Evolutionary conservation across 2,797 vertebrate genomes (phyloP).

Genomic region (Lerista edwardsae): DNA sequence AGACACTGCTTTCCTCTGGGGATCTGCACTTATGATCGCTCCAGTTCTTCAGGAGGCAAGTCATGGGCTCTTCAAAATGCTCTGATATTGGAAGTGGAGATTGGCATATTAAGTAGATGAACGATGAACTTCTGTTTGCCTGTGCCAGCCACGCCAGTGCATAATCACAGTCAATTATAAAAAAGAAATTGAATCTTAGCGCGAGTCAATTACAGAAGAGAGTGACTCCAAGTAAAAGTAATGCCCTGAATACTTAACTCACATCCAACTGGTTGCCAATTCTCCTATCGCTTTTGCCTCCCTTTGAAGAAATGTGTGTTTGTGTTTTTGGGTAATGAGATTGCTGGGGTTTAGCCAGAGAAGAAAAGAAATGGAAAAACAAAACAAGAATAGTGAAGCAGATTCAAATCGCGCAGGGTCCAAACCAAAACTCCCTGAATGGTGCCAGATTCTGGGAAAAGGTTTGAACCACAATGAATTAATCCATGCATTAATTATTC

Average conservation of each 20-base stretch:
- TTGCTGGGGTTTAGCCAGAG: not conserved
- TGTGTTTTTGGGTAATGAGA: constrained; percentile 12
- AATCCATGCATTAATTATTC: not conserved
- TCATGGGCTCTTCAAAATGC: constrained; percentile 50
- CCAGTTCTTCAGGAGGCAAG: constrained; percentile 68
- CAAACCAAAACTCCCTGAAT: not conserved
- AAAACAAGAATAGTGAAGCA: not conserved
- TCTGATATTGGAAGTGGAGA: constrained; percentile 30
- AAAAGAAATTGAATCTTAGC: not conserved
- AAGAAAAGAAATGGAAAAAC: constrained; percentile 1
- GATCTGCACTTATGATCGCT: constrained; percentile 65
- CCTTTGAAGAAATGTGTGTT: constrained; percentile 37
- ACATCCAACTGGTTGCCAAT: not conserved
- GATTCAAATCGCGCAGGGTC: not conserved
- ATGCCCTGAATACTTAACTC: not conserved
- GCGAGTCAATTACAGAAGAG: not conserved
- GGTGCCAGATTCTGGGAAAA: not conserved
- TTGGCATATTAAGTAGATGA: constrained; percentile 1
- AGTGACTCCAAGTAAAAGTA: not conserved
- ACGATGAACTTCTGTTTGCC: constrained; percentile 25
- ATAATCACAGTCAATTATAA: not conserved
- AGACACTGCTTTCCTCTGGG: constrained; percentile 71
- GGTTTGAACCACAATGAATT: not conserved
- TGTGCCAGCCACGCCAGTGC: not conserved
- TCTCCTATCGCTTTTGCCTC: constrained; percentile 34